Evolutionary conservation across 2,888 invertebrate species (phyloP).

Genomic region (Lamellibrachia satsuma): DNA sequence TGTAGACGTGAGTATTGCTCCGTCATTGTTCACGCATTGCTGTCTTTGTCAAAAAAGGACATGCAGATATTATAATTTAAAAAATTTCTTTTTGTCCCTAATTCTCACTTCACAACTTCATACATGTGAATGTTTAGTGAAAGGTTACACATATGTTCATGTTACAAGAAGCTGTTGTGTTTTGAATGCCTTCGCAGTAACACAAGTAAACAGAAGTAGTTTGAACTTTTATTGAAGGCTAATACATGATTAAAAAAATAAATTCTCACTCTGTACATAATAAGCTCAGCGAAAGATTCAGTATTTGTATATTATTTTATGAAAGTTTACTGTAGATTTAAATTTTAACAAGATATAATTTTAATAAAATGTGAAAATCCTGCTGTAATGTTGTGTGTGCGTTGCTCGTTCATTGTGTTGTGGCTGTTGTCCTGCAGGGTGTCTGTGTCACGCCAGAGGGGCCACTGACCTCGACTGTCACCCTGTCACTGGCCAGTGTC

Average conservation of each 20-base stretch:
- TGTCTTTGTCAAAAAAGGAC: neutral
- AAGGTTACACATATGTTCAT: too few species aligned
- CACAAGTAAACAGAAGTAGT: too few species aligned
- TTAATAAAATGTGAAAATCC: neutral
- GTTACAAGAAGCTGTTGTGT: too few species aligned
- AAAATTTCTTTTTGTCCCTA: too few species aligned
- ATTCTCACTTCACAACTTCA: too few species aligned
- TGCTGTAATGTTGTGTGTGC: neutral
- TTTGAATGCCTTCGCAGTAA: too few species aligned
- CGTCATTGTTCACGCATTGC: neutral
- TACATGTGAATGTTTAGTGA: too few species aligned
- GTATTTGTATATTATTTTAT: neutral
- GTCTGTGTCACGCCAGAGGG: conserved; percentile 83
- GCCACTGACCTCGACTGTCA: conserved; percentile 54
- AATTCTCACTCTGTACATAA: neutral
- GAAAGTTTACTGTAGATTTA: too few species aligned
- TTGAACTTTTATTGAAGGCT: too few species aligned
- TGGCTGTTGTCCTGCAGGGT: conserved; percentile 61
- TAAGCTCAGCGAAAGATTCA: neutral
- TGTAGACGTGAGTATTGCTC: conserved; percentile 33
- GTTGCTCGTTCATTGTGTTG: neutral
- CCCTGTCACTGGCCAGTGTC: conserved; percentile 77
- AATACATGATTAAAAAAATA: too few species aligned
- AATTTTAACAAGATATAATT: neutral
- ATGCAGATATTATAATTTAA: neutral